phyloP scores from a whole-genome alignment of 2,797 vertebrate genomes.

The Lithobates pipiens region DNA sequence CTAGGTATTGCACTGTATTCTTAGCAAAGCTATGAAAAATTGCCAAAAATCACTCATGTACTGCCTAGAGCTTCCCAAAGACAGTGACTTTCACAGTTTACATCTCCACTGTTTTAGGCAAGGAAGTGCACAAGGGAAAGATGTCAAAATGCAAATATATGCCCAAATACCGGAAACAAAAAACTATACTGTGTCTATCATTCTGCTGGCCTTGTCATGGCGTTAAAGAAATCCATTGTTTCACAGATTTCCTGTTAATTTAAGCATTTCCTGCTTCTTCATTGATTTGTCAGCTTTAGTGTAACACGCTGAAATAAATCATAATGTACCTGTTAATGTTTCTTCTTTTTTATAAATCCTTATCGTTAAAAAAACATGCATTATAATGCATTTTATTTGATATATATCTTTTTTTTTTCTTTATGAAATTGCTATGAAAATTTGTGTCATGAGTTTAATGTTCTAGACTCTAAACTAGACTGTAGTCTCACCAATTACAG shows the following conservation, averaged over 20 bases:
- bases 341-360: neutral
- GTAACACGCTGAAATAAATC: constrained; percentile 5
- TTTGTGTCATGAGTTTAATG: no score
- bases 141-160: constrained; percentile 70
- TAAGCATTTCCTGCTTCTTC: constrained; percentile 72
- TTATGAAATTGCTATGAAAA: no score
- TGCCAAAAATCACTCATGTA: neutral
- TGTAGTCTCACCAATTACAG: no score
- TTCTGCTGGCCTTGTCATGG: constrained; percentile 69
- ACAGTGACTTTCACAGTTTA: constrained; percentile 62
- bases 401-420: neutral
- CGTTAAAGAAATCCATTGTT: constrained; percentile 72
- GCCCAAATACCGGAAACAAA: constrained; percentile 66
- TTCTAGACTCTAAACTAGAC: no score
- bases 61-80: constrained; percentile 22
- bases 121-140: constrained; percentile 69
- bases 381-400: neutral
- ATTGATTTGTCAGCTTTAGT: constrained; percentile 65
- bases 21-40: no score
- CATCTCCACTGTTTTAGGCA: constrained; percentile 64
- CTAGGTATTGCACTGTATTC: no score
- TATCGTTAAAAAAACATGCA: neutral
- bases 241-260: constrained; percentile 78
- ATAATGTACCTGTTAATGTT: neutral
- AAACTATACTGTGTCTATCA: constrained; percentile 68